These are phyloP conservation scores for Drosophila cognata DNA, from an alignment of 2,888 invertebrate species.

Conservation along the genomic window DNA sequence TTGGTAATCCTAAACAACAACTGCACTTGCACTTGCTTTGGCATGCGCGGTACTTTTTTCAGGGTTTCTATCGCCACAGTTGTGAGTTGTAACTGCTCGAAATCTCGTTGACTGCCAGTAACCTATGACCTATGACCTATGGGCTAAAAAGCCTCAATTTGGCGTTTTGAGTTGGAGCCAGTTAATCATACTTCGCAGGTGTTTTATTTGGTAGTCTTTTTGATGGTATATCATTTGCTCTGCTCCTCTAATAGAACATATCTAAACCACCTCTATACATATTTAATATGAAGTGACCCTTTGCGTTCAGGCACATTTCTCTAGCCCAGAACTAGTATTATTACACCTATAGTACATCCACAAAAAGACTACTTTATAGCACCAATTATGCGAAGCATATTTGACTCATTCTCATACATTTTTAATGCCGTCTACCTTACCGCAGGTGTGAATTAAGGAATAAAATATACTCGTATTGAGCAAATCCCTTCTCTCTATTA, in stretches of 20 bases:
- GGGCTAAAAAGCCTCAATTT: constrained; percentile 73
- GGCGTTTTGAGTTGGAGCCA: constrained; percentile 74
- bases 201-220: constrained; percentile 17
- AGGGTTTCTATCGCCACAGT: constrained; percentile 71
- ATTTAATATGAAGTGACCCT: not conserved
- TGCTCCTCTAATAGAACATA: not conserved
- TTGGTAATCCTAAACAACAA: constrained; percentile 39
- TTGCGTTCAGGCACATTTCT: not conserved
- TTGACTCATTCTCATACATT: constrained; percentile 26
- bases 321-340: not conserved
- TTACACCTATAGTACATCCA: not conserved
- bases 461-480: not conserved
- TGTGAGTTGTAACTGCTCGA: constrained; percentile 69
- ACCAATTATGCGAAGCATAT: constrained; percentile 20
- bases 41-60: constrained; percentile 54
- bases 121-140: constrained; percentile 14
- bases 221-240: not conserved
- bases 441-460: constrained; percentile 46
- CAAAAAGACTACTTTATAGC: constrained; percentile 21
- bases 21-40: constrained; percentile 57
- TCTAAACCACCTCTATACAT: not conserved
- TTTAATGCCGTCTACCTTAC: constrained; percentile 43
- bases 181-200: constrained; percentile 47
- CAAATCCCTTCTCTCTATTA: not conserved
- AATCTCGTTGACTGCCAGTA: constrained; percentile 24